Base-by-base conservation (phyloP, 1,140 invertebrate genomes). In the Neelides sp. region DNA sequence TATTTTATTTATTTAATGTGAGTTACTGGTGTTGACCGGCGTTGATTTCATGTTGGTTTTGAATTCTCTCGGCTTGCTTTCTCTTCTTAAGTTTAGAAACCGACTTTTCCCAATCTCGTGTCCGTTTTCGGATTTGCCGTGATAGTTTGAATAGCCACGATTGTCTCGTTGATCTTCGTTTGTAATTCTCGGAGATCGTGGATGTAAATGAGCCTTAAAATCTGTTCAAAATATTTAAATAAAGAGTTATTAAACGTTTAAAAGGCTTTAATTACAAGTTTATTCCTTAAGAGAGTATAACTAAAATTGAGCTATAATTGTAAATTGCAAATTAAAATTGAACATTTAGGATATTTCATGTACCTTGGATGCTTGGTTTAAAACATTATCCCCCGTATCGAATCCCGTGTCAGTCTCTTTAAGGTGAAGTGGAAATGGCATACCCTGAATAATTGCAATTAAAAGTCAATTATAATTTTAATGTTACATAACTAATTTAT, bases 71-170 rank as follows among this genome's bases (percentile, higher is more conserved):
- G n/a, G n/a, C n/a, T n/a, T n/a, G n/a, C n/a, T n/a, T n/a, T n/a
- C n/a, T n/a, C n/a, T n/a, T n/a, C n/a, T n/a, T n/a, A 41, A 35
- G 4, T 37, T 75, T 71, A 79, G 61, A 64, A 70, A 54, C 94
- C 93, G 62, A 97, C 90, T 79, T 90, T 85, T 47, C 92, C 92
- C 22, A 98, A 71, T 66, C 78, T 82, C 2, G 89, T 91, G 65
- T 98, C 91, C 62, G 93, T 97, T 72, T 93, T 93, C 10, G 94
- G 94, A 78, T 98, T 84, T 7, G 93, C 92, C 13, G 93, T 97
- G 4, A 97, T 74, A 52, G 71, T 78, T 74, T 98, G 94, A 1
- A 94, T 85, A 49, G 76, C 75, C 2, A 96, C 93, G 64, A 98
- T 83, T 2, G 83, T 79, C 69, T 93, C 85, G 69, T 98, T 98